A percentile compares a stretch with the other conserved stretches of the same genome.
phyloP scores from a whole-genome alignment of 64 coral and sea anemone species.

The Hydrozoanthus tunicans region DNA sequence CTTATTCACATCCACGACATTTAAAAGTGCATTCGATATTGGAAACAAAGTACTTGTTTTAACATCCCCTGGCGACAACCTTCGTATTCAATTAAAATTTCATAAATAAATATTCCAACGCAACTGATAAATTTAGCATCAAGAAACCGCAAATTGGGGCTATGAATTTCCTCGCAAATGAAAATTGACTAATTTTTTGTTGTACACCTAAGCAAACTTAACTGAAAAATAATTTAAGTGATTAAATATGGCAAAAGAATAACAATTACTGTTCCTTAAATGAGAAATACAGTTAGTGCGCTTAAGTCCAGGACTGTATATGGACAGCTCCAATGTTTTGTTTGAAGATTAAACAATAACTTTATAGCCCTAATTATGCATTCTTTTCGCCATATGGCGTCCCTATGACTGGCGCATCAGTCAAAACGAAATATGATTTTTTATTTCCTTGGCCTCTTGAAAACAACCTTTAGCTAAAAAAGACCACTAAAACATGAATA shows the following conservation, averaged over 20 bases:
- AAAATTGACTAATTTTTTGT: neutral
- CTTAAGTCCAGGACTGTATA: neutral
- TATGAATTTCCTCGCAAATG: neutral
- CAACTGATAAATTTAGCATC: constrained; percentile 45
- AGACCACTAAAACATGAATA: neutral
- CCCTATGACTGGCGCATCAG: constrained; percentile 21
- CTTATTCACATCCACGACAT: neutral
- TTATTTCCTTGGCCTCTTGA: neutral
- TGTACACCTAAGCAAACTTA: no score
- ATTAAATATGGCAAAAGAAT: neutral
- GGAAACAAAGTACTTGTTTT: neutral
- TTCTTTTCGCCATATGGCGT: constrained; percentile 52
- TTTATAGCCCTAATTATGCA: constrained; percentile 47
- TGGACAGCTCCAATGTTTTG: neutral
- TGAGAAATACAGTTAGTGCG: neutral
- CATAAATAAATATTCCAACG: constrained; percentile 22
- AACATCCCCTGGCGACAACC: neutral
- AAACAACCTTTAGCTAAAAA: neutral
- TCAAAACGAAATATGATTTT: constrained; percentile 13
- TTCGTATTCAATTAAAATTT: constrained; percentile 48
- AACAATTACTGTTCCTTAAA: neutral
- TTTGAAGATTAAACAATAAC: constrained; percentile 32
- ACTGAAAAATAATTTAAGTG: neutral
- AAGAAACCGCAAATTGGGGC: neutral
- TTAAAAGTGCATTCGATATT: constrained; percentile 19